Conservation (phyloP, 2,113 vertebrate species). For the Ptilorrhoa leucosticta region DNA sequence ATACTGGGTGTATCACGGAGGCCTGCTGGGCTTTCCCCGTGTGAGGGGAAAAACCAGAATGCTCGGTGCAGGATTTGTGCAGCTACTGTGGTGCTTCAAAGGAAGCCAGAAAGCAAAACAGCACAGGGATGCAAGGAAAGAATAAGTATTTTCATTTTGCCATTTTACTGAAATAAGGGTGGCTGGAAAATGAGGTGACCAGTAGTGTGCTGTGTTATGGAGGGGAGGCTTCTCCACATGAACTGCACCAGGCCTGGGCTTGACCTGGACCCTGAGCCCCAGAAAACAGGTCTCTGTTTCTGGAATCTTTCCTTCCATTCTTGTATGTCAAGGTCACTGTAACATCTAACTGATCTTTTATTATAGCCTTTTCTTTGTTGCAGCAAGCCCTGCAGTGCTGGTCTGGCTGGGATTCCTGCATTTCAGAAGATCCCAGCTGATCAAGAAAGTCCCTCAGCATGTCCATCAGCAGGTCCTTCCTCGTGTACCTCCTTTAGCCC, state of each 20-base stretch:
- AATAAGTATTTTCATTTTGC: background rate
- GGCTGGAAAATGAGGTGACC: background rate
- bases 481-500: background rate
- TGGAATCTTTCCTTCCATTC: background rate
- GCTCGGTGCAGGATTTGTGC: background rate
- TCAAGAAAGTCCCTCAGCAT: background rate
- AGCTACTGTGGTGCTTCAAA: background rate
- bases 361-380: background rate
- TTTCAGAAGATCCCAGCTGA: background rate
- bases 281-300: background rate
- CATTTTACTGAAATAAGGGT: background rate
- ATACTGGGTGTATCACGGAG: accelerated
- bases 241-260: background rate
- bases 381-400: background rate
- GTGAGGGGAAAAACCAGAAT: accelerated
- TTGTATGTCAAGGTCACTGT: background rate
- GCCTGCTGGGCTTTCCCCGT: background rate
- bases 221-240: background rate
- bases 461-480: background rate
- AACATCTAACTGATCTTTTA: background rate
- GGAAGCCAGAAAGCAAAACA: background rate
- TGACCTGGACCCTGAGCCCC: background rate
- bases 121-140: background rate
- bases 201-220: background rate
- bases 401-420: background rate